These are phyloP conservation scores for Lophochroa leadbeateri DNA, from an alignment of 2,113 vertebrate genomes.

Conservation along the genomic window DNA sequence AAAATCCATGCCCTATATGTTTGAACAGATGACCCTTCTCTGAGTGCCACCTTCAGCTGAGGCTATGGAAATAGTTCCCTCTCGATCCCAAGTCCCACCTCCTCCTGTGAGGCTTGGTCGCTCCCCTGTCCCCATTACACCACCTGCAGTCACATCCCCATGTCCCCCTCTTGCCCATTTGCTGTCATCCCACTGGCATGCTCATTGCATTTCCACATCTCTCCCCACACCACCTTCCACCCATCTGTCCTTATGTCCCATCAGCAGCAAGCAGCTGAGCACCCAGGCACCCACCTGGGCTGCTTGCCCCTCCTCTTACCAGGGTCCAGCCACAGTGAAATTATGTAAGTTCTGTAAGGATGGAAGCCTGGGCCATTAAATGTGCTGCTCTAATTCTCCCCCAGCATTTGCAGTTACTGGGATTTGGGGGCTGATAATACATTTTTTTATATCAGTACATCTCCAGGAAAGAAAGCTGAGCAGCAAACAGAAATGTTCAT, in stretches of 20 bases:
- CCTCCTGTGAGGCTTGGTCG: neutral
- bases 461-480: neutral
- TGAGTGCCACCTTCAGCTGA: neutral
- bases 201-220: neutral
- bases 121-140: accelerated
- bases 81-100: neutral
- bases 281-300: neutral
- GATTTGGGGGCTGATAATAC: neutral
- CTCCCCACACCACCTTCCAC: neutral
- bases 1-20: accelerated
- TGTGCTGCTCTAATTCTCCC: neutral
- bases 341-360: accelerated
- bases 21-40: neutral
- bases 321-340: neutral
- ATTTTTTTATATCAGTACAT: neutral
- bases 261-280: neutral
- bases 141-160: neutral
- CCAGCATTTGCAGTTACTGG: neutral
- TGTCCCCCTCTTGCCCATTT: neutral
- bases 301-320: neutral
- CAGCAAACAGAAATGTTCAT: neutral
- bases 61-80: neutral
- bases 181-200: neutral
- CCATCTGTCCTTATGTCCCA: accelerated
- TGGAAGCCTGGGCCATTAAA: neutral